These are phyloP conservation scores for Eubucco bourcierii DNA, from an alignment of 2,113 vertebrate species.

Conservation along the genomic window DNA sequence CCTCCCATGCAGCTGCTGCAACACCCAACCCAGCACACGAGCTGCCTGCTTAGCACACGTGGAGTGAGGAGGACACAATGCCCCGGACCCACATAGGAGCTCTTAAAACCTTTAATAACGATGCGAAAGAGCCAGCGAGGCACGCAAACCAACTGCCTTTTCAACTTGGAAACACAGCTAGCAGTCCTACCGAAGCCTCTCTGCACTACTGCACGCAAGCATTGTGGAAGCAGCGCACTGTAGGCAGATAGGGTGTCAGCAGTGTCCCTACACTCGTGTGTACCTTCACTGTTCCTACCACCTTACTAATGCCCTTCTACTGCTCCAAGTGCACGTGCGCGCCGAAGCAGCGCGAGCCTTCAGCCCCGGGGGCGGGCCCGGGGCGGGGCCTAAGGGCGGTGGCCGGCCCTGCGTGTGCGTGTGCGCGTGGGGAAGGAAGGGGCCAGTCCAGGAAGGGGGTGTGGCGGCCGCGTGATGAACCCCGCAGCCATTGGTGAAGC, in stretches of 20 bases:
- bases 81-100: neutral
- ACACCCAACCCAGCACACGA: accelerated
- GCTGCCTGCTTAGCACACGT: accelerated
- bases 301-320: neutral
- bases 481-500: neutral
- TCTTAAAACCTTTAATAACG: neutral
- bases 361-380: neutral
- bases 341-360: accelerated
- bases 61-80: neutral
- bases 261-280: accelerated
- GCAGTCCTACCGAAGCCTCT: accelerated
- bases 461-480: neutral
- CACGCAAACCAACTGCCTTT: too few relatives aligned
- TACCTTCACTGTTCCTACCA: too few relatives aligned
- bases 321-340: neutral
- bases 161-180: accelerated
- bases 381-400: neutral
- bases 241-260: neutral
- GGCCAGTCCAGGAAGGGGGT: neutral
- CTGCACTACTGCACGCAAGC: accelerated
- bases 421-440: neutral
- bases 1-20: neutral
- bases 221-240: neutral
- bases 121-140: accelerated
- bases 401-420: neutral